These are phyloP conservation scores for Gorsachius goisagi DNA, from an alignment of 2,113 vertebrate species.

Conservation along the genomic window DNA sequence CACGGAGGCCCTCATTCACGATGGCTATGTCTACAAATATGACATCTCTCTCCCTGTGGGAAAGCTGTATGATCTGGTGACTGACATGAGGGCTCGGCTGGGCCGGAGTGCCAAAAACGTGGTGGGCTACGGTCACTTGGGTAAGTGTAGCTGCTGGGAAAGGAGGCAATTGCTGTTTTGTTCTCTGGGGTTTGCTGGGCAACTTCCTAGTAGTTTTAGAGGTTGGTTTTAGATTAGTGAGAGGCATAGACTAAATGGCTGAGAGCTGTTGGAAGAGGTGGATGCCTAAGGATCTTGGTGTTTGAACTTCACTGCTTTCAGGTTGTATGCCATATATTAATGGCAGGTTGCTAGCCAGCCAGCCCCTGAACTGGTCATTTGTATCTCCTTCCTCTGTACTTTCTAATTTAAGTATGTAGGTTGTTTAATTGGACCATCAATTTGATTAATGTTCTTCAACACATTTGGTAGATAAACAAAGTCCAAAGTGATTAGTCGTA, in stretches of 20 bases:
- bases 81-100: constrained; percentile 78
- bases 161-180: not conserved
- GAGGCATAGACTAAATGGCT: not conserved
- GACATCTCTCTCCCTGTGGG: constrained; percentile 90
- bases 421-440: not conserved
- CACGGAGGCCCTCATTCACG: constrained; percentile 86
- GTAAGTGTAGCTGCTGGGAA: constrained; percentile 70
- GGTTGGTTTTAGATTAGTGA: not conserved
- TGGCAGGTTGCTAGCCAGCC: not conserved
- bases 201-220: not conserved
- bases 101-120: constrained; percentile 80
- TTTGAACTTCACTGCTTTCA: not conserved
- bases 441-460: not conserved
- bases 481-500: not conserved
- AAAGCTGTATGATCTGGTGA: constrained; percentile 88
- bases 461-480: not conserved
- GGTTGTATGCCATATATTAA: not conserved
- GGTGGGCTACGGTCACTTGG: constrained; percentile 93
- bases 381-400: not conserved
- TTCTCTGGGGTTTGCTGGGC: not conserved
- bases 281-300: not conserved
- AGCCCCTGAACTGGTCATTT: not conserved
- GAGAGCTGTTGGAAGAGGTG: not conserved
- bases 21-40: constrained; percentile 90
- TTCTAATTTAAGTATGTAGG: not conserved